Evolutionary conservation across 2,113 vertebrate species (phyloP).

Genomic region (Bubalus kerabau): DNA sequence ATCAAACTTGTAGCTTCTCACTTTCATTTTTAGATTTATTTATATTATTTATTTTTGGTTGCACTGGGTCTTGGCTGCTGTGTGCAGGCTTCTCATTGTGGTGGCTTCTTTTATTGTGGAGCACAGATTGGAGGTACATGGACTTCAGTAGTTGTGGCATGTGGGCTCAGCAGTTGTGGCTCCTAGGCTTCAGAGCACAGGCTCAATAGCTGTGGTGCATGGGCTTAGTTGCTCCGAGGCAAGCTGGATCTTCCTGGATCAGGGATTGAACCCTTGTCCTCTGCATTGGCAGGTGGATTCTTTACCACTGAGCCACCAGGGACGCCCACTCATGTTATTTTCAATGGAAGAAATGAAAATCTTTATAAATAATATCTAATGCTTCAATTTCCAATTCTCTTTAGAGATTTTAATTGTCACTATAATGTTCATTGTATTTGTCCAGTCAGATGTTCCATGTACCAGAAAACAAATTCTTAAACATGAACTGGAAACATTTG

Average conservation of each 20-base stretch:
- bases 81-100: neutral
- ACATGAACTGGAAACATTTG: neutral
- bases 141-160: neutral
- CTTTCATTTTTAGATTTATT: neutral
- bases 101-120: neutral
- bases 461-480: slow-evolving; percentile 1
- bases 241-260: neutral
- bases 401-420: slow-evolving; percentile 1
- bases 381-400: slow-evolving; percentile 15
- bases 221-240: neutral
- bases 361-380: neutral
- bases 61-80: neutral
- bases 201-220: neutral
- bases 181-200: neutral
- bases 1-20: neutral
- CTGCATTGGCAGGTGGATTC: neutral
- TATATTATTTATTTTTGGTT: neutral
- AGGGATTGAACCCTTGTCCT: neutral
- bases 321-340: neutral
- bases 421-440: neutral
- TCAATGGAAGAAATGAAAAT: neutral
- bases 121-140: neutral
- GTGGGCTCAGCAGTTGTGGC: neutral
- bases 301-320: neutral
- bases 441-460: neutral